A percentile compares a stretch with the other conserved stretches of the same genome.
Evolutionary conservation across 2,797 vertebrate species (phyloP).

Genomic region (Coccyzus lansbergi): DNA sequence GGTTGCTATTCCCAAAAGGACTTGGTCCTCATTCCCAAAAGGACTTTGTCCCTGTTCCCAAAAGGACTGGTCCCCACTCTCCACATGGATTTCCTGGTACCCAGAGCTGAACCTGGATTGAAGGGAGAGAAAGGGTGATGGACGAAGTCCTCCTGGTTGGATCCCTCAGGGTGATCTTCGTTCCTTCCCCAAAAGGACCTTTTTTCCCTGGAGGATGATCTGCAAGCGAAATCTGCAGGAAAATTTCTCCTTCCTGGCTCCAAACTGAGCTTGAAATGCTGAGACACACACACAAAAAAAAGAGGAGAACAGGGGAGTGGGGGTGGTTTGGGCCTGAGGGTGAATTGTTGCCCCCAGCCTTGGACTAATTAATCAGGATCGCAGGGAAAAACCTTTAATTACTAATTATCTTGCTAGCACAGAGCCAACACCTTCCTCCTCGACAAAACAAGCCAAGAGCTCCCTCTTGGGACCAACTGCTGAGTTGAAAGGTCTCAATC

Average conservation of each 20-base stretch:
- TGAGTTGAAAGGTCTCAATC: neutral
- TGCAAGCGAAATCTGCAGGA: neutral
- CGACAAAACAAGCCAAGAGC: neutral
- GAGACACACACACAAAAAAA: rapidly evolving
- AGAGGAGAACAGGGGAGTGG: too few species aligned
- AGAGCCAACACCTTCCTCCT: rapidly evolving
- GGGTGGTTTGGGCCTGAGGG: too few species aligned
- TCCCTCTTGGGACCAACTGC: neutral
- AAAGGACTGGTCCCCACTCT: too few species aligned
- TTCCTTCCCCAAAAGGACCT: neutral
- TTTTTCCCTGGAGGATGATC: neutral
- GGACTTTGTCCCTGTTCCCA: too few species aligned
- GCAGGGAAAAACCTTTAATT: neutral
- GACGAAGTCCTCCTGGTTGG: too few species aligned
- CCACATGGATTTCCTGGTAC: too few species aligned
- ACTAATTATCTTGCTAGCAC: neutral
- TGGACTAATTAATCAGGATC: neutral
- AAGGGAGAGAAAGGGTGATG: too few species aligned
- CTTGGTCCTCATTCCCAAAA: too few species aligned
- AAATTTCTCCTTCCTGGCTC: neutral
- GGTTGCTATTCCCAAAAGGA: too few species aligned
- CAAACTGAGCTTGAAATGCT: neutral
- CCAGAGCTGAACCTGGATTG: too few species aligned
- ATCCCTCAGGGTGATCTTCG: too few species aligned
- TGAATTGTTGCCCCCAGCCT: neutral